A percentile compares a stretch with the other conserved stretches of the same genome.
Evolutionary conservation across 2,888 invertebrate genomes (phyloP).

Genomic region (Acleris sparsana): DNA sequence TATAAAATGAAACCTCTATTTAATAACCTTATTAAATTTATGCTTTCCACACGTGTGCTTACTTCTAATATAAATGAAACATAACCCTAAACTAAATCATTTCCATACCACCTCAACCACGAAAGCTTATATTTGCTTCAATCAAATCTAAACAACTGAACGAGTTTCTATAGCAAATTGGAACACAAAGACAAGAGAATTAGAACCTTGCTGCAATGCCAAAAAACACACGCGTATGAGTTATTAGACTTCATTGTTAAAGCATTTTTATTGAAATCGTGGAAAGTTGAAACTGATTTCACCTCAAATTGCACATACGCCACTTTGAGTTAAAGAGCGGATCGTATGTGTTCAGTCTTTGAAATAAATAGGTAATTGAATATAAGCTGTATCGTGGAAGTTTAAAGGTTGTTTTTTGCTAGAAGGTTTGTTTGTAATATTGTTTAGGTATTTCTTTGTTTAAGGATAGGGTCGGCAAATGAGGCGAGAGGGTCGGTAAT

Average conservation of each 20-base stretch:
- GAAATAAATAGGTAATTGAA: no score
- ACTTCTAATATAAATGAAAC: background rate
- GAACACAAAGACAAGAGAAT: background rate
- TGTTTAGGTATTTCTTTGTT: conserved; percentile 22
- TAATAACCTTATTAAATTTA: background rate
- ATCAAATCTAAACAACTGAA: background rate
- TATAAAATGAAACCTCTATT: background rate
- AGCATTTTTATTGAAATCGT: no score
- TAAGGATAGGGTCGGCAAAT: conserved; percentile 26
- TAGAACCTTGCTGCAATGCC: background rate
- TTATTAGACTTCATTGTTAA: no score
- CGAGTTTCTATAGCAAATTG: background rate
- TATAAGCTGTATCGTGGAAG: background rate
- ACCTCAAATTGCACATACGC: no score
- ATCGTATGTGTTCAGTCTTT: no score
- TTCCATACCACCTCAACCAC: background rate
- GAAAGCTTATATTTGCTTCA: background rate
- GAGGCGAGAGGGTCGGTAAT: conserved; percentile 24
- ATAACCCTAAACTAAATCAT: background rate
- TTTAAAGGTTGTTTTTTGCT: background rate
- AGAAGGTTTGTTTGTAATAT: conserved; percentile 2
- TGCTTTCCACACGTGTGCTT: background rate
- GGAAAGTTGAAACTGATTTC: no score
- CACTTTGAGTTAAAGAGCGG: no score
- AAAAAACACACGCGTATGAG: no score